Evolutionary conservation across 2,797 vertebrate genomes (phyloP), one percentile per base, ranked within the genome.

Genomic region (Myiotriccus ornatus): DNA sequence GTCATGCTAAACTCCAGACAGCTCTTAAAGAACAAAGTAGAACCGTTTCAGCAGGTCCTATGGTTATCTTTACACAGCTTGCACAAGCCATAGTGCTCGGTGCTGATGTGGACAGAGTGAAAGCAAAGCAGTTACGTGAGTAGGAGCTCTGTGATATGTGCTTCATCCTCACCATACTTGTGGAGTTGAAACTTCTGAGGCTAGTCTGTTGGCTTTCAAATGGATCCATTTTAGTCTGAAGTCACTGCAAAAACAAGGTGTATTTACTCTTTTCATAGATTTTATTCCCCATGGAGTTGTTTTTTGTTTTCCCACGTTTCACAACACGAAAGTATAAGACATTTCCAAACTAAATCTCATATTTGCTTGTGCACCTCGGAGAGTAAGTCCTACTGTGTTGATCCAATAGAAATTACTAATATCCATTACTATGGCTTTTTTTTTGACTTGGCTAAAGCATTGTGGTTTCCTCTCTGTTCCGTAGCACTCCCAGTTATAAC

Each of bases 401-500:
- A 65, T 86, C 28, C 88, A 70, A 73, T 34, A 59, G 46, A 69
- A 84, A 34, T 84, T 44, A 35, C 41, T 59, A 67, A 23, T 64
- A 32, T 14, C 37, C 8, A 4, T 60, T 69, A 37, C 12, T n/a
- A 1, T 39, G 39, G 12, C 12, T 59, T 93, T 92, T 52, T 52
- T 74, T 90, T 78, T 63, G 81, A 22, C 15, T 30, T 22, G 52
- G 24, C 62, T 87, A 24, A 80, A 74, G n/a, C 34, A 60, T 56
- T 94, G 35, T 89, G 37, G 1, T 78, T 47, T 89, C 81, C 32
- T 81, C 32, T 91, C 68, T 91, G 7, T 80, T 89, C 85, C 41
- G 64, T 97, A 99, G 99, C 78, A 99, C 99, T 25, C 99, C 99
- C 3, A 99, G 99, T 97, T 99, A 99, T 55, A 99, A 99, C 97